Evolutionary conservation across 92 coral and sea anemone species (phyloP), one percentile per base, ranked within the genome.

Genomic region (Ricordea florida): DNA sequence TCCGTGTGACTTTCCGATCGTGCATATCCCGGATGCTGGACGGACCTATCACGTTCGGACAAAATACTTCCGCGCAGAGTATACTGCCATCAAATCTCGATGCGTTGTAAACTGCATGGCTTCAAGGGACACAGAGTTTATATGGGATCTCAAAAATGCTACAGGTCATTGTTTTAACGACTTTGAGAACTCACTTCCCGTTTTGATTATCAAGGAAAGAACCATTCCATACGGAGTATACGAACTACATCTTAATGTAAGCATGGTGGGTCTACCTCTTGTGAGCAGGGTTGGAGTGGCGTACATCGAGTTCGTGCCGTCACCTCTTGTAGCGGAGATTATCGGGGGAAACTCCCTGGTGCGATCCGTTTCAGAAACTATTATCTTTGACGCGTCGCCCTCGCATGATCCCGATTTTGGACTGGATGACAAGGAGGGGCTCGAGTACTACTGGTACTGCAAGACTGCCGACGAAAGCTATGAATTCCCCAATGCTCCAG

Each of bases 361-460:
- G 6, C 90, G 84, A 80, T 69, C 90, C 1, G 40, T 73, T n/a
- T 3, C 40, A 24, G 62, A 73, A 18, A 55, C 79, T 23, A 43
- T 78, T 11, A 56, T 52, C 9, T 59, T 89, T 33, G 74, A 79
- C 45, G 90, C 79, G 0, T 29, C 70, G 0, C 15, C 62, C 4
- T 84, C 93, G 3, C 66, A 72, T 65, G 93, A 89, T 37, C 93
- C 90, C 7, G 93, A 89, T 38, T 64, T 44, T 29, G 52, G 31
- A 1, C n/a, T 26, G 8, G 36, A 60, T 0, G 65, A 68, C 68
- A 42, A 59, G 6, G 62, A 34, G 10, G 73, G 76, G 22, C 65
- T 89, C 15, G 23, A 51, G 24, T 69, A 59, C 62, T 58, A 33
- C 30, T 79, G 88, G 65, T 79, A 74, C 64, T 89, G 89, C 69